Conservation (phyloP, 2,797 vertebrate species). For the Peromyscus attwateri region DNA sequence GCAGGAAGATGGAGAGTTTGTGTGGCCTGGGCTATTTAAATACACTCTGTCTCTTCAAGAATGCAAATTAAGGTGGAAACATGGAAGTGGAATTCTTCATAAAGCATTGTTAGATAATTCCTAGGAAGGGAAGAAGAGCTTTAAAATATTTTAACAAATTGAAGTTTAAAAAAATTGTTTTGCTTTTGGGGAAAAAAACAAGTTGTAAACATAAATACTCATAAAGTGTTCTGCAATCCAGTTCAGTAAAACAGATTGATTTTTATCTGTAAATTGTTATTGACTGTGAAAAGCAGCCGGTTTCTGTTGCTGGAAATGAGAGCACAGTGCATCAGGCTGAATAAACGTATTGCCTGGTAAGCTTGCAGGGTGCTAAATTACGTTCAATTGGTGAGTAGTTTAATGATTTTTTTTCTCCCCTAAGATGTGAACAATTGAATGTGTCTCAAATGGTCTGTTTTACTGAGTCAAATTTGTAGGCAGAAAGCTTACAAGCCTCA, state of each 20-base stretch:
- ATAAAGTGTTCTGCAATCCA: conserved; percentile 74
- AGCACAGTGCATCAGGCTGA: conserved; percentile 80
- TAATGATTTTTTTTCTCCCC: conserved; percentile 71
- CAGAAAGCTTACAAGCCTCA: conserved; percentile 63
- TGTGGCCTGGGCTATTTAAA: not conserved
- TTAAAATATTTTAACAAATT: conserved; percentile 68
- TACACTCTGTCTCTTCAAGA: not conserved
- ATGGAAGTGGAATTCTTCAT: not conserved
- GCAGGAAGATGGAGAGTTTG: not conserved
- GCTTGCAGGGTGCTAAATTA: conserved; percentile 82
- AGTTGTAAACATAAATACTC: conserved; percentile 74
- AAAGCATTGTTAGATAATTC: not conserved
- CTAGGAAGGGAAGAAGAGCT: conserved; percentile 35
- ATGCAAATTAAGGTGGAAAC: not conserved
- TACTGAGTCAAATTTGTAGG: conserved; percentile 61
- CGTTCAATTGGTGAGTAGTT: conserved; percentile 79
- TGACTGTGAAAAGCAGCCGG: conserved; percentile 81
- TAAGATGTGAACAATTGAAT: conserved; percentile 61
- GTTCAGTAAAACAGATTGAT: conserved; percentile 85
- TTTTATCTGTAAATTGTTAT: conserved; percentile 88
- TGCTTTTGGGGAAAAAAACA: conserved; percentile 56
- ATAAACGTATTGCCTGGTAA: conserved; percentile 83
- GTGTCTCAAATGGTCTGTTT: conserved; percentile 72
- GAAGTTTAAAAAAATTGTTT: conserved; percentile 20
- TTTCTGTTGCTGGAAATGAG: conserved; percentile 83